phyloP scores from a whole-genome alignment of 2,113 vertebrate species.

The Lanius collurio region DNA sequence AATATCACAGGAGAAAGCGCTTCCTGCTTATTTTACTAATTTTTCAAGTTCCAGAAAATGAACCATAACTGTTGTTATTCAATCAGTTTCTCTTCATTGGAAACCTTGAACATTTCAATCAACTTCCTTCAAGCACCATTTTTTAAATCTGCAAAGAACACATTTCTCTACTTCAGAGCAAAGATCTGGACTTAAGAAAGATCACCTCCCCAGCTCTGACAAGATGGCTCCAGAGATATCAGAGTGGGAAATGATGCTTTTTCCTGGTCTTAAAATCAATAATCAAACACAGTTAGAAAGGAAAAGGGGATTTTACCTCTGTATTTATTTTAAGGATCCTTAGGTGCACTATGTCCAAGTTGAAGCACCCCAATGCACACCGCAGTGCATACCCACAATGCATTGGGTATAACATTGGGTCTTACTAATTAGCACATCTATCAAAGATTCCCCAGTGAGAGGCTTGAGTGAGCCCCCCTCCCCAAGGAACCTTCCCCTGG shows the following conservation, averaged over 20 bases:
- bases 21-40: neutral
- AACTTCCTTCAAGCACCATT: neutral
- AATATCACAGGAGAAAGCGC: neutral
- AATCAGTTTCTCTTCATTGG: neutral
- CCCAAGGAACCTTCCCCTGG: too few relatives aligned
- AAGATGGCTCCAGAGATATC: neutral
- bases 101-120: neutral
- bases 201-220: accelerated
- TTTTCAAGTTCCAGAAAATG: neutral
- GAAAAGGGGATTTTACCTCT: too few relatives aligned
- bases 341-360: too few relatives aligned
- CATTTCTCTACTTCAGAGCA: neutral
- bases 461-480: too few relatives aligned
- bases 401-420: too few relatives aligned
- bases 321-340: too few relatives aligned
- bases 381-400: too few relatives aligned
- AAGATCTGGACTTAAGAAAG: neutral
- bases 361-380: too few relatives aligned
- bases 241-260: neutral
- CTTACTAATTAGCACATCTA: too few relatives aligned
- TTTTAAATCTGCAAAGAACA: neutral
- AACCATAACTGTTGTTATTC: neutral
- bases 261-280: too few relatives aligned
- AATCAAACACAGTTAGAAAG: too few relatives aligned
- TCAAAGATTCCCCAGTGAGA: too few relatives aligned